Conservation (phyloP, 2,888 invertebrate genomes). For the Chrysolina americana region DNA sequence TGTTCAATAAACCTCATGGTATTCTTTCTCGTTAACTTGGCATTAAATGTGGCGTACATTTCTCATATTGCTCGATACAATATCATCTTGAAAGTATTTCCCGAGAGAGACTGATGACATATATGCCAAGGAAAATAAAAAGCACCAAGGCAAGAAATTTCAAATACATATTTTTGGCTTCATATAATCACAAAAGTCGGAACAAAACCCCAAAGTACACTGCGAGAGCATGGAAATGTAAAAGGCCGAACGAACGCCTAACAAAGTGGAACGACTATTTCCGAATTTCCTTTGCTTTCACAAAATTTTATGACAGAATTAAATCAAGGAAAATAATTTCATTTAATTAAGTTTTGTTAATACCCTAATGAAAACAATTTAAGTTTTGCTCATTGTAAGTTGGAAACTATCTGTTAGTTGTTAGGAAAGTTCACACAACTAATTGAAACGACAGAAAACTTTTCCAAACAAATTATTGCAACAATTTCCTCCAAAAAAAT, state of each 20-base stretch:
- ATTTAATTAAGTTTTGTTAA: constrained; percentile 48
- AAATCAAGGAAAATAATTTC: constrained; percentile 47
- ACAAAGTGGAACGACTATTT: constrained; percentile 27
- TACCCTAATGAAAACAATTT: constrained; percentile 50
- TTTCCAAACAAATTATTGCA: constrained; percentile 47
- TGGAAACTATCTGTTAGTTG: constrained; percentile 49
- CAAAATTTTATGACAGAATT: constrained; percentile 40
- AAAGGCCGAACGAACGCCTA: constrained; percentile 1
- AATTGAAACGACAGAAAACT: constrained; percentile 48
- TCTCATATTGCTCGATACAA: constrained; percentile 15
- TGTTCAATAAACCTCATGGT: background rate
- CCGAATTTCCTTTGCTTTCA: constrained; percentile 29
- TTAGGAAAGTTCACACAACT: constrained; percentile 47
- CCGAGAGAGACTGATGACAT: constrained; percentile 20
- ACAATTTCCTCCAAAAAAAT: constrained; percentile 50
- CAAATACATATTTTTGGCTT: constrained; percentile 17
- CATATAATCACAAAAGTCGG: constrained; percentile 1
- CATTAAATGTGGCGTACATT: constrained; percentile 4
- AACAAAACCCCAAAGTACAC: constrained; percentile 13
- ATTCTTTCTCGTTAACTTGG: background rate
- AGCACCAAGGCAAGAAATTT: constrained; percentile 9
- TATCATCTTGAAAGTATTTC: constrained; percentile 10
- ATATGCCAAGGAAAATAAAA: constrained; percentile 10
- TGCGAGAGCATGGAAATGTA: constrained; percentile 8
- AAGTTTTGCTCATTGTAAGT: constrained; percentile 46